Percentiles rank a stretch among this genome's conserved stretches.
Evolutionary conservation across 2,888 invertebrate genomes (phyloP).

Genomic region (Agonum fuliginosum): DNA sequence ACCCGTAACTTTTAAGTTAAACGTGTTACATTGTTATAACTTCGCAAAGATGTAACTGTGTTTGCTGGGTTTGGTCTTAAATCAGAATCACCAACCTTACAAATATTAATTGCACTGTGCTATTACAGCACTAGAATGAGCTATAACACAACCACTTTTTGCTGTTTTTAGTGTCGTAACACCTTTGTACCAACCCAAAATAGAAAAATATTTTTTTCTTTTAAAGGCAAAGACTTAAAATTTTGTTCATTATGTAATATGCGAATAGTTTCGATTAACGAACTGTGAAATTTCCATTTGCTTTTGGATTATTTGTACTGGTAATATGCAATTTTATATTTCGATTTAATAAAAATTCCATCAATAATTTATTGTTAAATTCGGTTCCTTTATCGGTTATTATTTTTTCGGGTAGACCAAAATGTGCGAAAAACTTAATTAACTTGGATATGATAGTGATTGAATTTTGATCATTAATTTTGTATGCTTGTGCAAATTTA

Average conservation of each 20-base stretch:
- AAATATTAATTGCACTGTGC: too few species aligned
- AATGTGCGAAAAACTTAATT: constrained; percentile 13
- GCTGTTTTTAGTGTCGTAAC: too few species aligned
- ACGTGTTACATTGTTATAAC: too few species aligned
- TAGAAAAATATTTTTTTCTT: background rate
- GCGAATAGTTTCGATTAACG: background rate
- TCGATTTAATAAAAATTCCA: background rate
- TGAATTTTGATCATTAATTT: background rate
- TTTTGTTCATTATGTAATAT: background rate
- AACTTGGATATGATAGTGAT: background rate
- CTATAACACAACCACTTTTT: too few species aligned
- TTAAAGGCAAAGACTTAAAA: background rate
- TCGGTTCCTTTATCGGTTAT: background rate
- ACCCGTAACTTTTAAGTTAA: too few species aligned
- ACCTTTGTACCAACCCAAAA: too few species aligned
- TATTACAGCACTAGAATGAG: too few species aligned
- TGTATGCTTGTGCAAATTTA: constrained; percentile 4
- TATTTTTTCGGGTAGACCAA: background rate
- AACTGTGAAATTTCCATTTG: background rate
- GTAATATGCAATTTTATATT: background rate
- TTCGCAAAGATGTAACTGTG: too few species aligned
- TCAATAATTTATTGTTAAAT: background rate
- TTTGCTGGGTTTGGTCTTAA: too few species aligned
- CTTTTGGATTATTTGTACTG: background rate
- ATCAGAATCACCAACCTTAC: too few species aligned